Evolutionary conservation across 2,797 vertebrate species (phyloP).

Genomic region (Peromyscus attwateri): DNA sequence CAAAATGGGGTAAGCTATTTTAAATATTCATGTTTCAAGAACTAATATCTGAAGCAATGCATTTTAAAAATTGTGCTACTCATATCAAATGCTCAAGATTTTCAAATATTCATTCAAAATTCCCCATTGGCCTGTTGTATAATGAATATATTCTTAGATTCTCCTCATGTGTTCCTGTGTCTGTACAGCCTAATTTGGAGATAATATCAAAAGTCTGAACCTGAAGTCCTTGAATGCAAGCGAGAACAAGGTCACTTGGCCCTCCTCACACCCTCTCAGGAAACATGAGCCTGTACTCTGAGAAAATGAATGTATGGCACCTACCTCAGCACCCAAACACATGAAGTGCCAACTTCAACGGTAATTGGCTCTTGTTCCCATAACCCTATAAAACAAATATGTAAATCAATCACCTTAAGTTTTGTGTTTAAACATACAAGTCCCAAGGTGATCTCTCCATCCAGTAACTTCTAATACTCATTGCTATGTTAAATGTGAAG

Average conservation of each 20-base stretch:
- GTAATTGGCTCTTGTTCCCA: background rate
- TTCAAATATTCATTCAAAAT: conserved; percentile 21
- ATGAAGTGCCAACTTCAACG: background rate
- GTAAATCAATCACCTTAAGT: conserved; percentile 29
- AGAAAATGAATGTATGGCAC: background rate
- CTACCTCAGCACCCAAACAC: background rate
- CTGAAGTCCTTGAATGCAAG: background rate
- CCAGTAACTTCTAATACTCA: conserved; percentile 31
- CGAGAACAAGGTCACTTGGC: background rate
- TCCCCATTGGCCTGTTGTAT: background rate
- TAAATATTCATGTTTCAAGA: conserved; percentile 1
- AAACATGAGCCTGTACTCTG: background rate
- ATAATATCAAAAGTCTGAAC: conserved; percentile 23
- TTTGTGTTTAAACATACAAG: background rate
- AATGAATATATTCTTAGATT: background rate
- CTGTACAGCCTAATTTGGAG: background rate
- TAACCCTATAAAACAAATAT: conserved; percentile 34
- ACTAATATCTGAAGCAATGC: background rate
- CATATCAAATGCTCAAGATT: conserved; percentile 11
- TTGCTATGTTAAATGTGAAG: conserved; percentile 42
- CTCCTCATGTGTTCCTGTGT: background rate
- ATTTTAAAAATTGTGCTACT: background rate
- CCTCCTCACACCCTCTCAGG: background rate
- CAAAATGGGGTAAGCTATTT: background rate
- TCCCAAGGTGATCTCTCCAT: conserved; percentile 31